Conservation (phyloP, 64 coral and sea anemone genomes). For the Stylophora pistillata region DNA sequence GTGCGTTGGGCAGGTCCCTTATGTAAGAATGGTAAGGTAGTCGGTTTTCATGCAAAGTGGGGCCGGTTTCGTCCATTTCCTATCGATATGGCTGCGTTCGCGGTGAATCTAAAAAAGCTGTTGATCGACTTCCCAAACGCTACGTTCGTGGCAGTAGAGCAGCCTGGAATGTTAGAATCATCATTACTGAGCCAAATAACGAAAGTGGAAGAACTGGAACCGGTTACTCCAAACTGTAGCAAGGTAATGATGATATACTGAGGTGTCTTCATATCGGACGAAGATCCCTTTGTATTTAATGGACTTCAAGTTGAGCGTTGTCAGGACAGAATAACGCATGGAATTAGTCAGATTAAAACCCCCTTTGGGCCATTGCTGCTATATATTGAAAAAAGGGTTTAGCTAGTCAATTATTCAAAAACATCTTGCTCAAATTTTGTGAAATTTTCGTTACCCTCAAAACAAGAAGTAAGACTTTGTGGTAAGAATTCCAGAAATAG, state of each 20-base stretch:
- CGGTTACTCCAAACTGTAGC: constrained; percentile 65
- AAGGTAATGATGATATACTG: constrained; percentile 39
- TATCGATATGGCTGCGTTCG: constrained; percentile 91
- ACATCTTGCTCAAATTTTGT: too few species aligned
- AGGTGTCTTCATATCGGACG: not conserved
- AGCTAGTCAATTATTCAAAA: too few species aligned
- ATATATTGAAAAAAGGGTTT: too few species aligned
- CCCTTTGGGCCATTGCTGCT: too few species aligned
- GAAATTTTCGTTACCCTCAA: too few species aligned
- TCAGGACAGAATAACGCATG: too few species aligned
- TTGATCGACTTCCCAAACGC: constrained; percentile 65
- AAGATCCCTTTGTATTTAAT: not conserved
- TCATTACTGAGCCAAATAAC: constrained; percentile 82
- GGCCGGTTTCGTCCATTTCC: constrained; percentile 84
- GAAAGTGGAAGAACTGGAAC: constrained; percentile 52
- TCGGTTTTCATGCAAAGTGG: constrained; percentile 80
- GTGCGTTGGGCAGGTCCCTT: constrained; percentile 86
- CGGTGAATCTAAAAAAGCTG: constrained; percentile 77
- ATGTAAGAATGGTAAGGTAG: constrained; percentile 61
- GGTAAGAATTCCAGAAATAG: too few species aligned
- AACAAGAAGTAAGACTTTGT: too few species aligned
- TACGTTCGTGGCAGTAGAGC: constrained; percentile 54
- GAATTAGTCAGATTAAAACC: too few species aligned
- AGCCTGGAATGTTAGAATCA: constrained; percentile 83
- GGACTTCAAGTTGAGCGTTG: too few species aligned